A percentile compares a stretch with the other conserved stretches of the same genome.
Conservation (phyloP, 1,140 invertebrate genomes). For the Oscheius sp. region DNA sequence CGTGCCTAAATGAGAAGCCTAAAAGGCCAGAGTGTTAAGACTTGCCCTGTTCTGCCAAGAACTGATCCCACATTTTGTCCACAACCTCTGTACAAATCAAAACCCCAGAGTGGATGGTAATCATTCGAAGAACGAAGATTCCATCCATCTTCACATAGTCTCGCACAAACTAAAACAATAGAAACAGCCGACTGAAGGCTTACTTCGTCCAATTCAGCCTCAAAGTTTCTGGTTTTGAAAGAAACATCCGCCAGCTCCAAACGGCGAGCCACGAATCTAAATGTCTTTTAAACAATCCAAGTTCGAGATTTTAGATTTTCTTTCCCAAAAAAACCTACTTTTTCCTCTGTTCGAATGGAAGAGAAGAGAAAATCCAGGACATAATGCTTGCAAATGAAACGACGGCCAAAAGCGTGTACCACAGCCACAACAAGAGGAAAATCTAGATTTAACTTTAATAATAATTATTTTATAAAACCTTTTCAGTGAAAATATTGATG, state of each 20-base stretch:
- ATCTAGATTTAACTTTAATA: slow-evolving; percentile 46
- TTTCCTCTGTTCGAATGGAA: slow-evolving; percentile 51
- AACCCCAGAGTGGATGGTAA: slow-evolving; percentile 56
- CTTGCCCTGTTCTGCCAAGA: slow-evolving; percentile 27
- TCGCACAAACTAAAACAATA: slow-evolving; percentile 47
- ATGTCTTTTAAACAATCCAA: background rate
- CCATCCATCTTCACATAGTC: slow-evolving; percentile 59
- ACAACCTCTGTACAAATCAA: slow-evolving; percentile 52
- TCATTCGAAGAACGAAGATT: slow-evolving; percentile 55
- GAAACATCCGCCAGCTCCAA: slow-evolving; percentile 59
- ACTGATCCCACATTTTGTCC: slow-evolving; percentile 51
- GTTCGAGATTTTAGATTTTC: too few relatives aligned
- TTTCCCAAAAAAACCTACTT: slow-evolving; percentile 26
- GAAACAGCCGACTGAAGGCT: background rate
- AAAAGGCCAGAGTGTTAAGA: background rate
- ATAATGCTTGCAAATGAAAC: slow-evolving; percentile 61
- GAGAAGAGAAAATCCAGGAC: slow-evolving; percentile 49
- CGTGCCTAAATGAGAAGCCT: slow-evolving; percentile 5
- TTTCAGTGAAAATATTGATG: slow-evolving; percentile 63
- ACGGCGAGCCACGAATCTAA: slow-evolving; percentile 56
- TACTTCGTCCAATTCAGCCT: slow-evolving; percentile 47
- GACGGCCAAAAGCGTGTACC: slow-evolving; percentile 64
- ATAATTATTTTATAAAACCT: too few relatives aligned
- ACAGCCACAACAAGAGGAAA: slow-evolving; percentile 65
- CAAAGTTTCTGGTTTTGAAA: slow-evolving; percentile 45